Conservation (phyloP, 2,797 vertebrate genomes). For the Neostethus bicornis region DNA sequence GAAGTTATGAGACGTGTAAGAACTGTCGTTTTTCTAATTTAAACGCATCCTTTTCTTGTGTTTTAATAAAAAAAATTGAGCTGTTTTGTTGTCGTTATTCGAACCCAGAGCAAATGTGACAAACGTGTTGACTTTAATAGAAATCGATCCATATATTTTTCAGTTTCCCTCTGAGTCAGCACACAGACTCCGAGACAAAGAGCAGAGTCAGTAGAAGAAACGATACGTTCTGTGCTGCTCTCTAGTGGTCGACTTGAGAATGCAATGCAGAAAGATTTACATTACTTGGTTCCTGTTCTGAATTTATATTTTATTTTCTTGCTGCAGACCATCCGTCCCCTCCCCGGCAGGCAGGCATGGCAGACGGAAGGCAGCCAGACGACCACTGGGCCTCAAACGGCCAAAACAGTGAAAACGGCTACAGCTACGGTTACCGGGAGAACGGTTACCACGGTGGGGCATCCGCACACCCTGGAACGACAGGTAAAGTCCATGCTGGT, state of each 20-base stretch:
- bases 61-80: neutral
- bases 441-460: constrained; percentile 89
- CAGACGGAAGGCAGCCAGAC: constrained; percentile 76
- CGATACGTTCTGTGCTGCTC: constrained; percentile 28
- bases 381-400: constrained; percentile 79
- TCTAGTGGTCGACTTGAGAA: constrained; percentile 48
- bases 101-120: neutral
- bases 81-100: neutral
- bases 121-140: neutral
- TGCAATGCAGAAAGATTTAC: neutral
- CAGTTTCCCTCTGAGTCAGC: constrained; percentile 11
- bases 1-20: neutral
- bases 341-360: constrained; percentile 76
- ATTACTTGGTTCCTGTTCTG: neutral
- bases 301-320: neutral
- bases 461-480: constrained; percentile 80
- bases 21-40: neutral
- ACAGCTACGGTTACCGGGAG: constrained; percentile 83
- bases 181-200: constrained; percentile 65
- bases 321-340: constrained; percentile 56
- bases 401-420: constrained; percentile 72
- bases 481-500: constrained; percentile 54
- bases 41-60: neutral
- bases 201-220: neutral
- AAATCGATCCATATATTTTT: neutral